Conservation (phyloP, 2,113 vertebrate genomes). For the Stigmatopora nigra region DNA sequence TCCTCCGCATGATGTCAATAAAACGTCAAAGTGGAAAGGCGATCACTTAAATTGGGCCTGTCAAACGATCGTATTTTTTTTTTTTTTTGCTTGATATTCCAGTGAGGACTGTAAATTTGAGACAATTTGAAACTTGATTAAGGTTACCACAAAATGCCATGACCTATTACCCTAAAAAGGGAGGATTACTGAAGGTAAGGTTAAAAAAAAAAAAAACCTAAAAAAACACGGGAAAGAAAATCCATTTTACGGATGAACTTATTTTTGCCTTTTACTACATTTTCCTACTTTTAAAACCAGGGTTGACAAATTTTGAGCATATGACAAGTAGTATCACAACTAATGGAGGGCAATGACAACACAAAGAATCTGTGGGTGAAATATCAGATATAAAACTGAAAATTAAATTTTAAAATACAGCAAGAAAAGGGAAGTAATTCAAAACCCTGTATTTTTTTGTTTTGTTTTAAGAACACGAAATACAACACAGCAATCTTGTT, state of each 20-base stretch:
- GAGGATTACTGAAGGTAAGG: slow-evolving; percentile 16
- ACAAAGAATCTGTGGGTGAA: too few relatives aligned
- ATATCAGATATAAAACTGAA: too few relatives aligned
- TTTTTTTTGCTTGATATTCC: slow-evolving; percentile 49
- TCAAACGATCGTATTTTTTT: slow-evolving; percentile 48
- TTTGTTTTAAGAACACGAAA: too few relatives aligned
- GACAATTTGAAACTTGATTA: slow-evolving; percentile 65
- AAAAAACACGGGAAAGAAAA: slow-evolving; percentile 5
- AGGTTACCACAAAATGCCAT: slow-evolving; percentile 55
- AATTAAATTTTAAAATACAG: too few relatives aligned
- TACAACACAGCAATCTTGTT: too few relatives aligned
- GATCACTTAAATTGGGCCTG: slow-evolving; percentile 62
- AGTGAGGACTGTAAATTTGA: slow-evolving; percentile 39
- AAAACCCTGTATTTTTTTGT: too few relatives aligned
- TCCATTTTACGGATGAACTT: slow-evolving; percentile 16
- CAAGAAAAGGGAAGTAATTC: too few relatives aligned
- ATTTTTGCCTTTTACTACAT: too few relatives aligned
- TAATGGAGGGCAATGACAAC: too few relatives aligned
- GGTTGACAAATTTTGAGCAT: too few relatives aligned
- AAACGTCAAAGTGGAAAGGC: slow-evolving; percentile 64
- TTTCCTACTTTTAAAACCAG: too few relatives aligned
- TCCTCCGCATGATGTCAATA: slow-evolving; percentile 67
- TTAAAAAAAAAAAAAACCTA: neutral
- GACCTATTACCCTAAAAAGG: slow-evolving; percentile 46
- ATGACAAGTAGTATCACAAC: too few relatives aligned